Conservation (phyloP, 2,797 vertebrate species). For the Mormyrops boulengeri region DNA sequence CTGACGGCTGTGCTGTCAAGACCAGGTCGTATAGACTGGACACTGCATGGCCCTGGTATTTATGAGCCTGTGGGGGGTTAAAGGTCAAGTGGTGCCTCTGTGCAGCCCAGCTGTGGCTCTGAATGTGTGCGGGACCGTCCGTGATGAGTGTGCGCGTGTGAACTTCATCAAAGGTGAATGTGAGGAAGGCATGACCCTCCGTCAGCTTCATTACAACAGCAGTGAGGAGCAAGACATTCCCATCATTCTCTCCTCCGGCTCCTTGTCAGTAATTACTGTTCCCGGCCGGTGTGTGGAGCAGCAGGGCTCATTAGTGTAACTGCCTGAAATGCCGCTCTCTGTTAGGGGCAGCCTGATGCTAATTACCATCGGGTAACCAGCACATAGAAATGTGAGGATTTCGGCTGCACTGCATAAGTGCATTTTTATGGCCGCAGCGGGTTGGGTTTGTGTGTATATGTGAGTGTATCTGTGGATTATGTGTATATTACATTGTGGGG, state of each 20-base stretch:
- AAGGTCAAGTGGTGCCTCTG: background rate
- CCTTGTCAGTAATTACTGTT: background rate
- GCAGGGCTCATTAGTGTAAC: conserved; percentile 38
- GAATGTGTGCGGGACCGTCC: background rate
- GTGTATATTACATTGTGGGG: background rate
- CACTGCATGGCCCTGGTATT: background rate
- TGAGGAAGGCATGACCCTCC: background rate
- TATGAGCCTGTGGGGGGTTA: background rate
- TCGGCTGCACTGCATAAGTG: background rate
- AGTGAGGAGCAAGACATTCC: background rate
- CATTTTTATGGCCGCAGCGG: background rate
- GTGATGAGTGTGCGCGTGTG: background rate
- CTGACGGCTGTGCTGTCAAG: background rate
- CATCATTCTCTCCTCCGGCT: background rate
- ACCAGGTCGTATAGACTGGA: background rate
- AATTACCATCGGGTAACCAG: conserved; percentile 28
- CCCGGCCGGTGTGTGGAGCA: conserved; percentile 13
- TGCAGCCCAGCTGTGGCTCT: background rate
- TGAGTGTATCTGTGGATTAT: background rate
- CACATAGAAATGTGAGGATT: conserved; percentile 10
- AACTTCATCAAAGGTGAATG: background rate
- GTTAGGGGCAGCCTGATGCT: conserved; percentile 32
- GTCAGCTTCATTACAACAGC: background rate
- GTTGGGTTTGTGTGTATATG: background rate
- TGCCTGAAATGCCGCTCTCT: conserved; percentile 32